Conservation (phyloP, 2,797 vertebrate genomes). For the Rhinophrynus dorsalis region DNA sequence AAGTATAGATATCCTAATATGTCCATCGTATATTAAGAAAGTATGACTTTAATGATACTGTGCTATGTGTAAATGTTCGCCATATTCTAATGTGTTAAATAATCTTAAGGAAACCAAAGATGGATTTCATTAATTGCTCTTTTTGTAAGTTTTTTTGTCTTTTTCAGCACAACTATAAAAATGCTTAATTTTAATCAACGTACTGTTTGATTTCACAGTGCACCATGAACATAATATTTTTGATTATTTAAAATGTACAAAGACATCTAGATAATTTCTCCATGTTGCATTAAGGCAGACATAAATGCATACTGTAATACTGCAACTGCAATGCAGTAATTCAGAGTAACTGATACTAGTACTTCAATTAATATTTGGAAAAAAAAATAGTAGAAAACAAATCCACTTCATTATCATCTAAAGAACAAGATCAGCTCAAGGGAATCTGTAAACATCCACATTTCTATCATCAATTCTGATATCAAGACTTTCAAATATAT, state of each 20-base stretch:
- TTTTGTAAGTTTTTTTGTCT: too few relatives aligned
- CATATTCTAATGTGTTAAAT: too few relatives aligned
- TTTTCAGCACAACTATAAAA: too few relatives aligned
- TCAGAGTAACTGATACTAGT: background rate
- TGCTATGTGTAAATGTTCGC: too few relatives aligned
- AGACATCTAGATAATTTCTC: background rate
- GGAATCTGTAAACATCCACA: constrained; percentile 6
- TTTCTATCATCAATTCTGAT: constrained; percentile 31
- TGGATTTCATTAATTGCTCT: too few relatives aligned
- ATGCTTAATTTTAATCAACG: background rate
- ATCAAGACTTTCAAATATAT: constrained; percentile 13
- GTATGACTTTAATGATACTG: too few relatives aligned
- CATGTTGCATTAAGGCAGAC: background rate
- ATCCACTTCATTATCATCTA: too few relatives aligned
- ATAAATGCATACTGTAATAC: background rate
- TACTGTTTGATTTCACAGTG: background rate
- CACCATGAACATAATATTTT: background rate
- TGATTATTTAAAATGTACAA: background rate
- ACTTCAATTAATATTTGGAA: background rate
- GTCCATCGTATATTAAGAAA: too few relatives aligned
- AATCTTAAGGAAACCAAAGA: too few relatives aligned
- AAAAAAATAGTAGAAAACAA: too few relatives aligned
- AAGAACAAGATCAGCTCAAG: too few relatives aligned
- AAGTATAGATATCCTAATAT: too few relatives aligned
- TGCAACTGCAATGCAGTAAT: background rate